Conservation (phyloP, 2,888 invertebrate species). For the Dyspetes luteomarginatus region DNA sequence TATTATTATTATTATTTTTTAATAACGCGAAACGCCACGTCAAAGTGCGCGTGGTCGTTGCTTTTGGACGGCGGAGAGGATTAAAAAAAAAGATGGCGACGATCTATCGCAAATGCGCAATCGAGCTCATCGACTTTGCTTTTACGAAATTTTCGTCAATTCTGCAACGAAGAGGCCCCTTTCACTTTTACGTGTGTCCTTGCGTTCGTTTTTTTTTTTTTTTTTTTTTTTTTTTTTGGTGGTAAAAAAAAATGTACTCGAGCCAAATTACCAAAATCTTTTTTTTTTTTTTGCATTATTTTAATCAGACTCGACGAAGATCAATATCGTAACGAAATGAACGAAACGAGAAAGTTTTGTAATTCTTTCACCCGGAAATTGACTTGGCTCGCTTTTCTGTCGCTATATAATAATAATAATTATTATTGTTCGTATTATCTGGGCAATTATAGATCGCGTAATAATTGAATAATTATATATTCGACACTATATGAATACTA, state of each 20-base stretch:
- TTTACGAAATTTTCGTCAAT: too few relatives aligned
- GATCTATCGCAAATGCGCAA: too few relatives aligned
- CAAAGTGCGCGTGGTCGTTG: too few relatives aligned
- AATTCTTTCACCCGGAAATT: neutral
- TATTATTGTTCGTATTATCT: neutral
- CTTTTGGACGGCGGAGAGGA: too few relatives aligned
- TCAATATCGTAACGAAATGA: neutral
- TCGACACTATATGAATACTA: neutral
- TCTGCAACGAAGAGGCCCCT: too few relatives aligned
- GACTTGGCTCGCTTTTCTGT: neutral
- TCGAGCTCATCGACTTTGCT: too few relatives aligned
- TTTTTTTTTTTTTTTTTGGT: neutral
- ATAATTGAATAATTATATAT: constrained; percentile 14
- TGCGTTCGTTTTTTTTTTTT: neutral
- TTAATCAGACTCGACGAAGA: neutral
- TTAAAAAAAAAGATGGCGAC: too few relatives aligned
- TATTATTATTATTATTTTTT: too few relatives aligned
- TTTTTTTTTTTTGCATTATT: neutral
- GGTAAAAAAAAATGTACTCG: too few relatives aligned
- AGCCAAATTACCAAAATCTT: too few relatives aligned
- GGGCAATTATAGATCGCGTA: neutral
- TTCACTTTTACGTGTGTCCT: too few relatives aligned
- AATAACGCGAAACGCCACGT: neutral
- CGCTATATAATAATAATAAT: too few relatives aligned
- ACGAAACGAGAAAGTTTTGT: neutral